Percentiles rank a stretch among this genome's conserved stretches.
These are phyloP conservation scores for Drosophila heteroneura DNA, from an alignment of 2,888 invertebrate genomes.

Conservation along the genomic window DNA sequence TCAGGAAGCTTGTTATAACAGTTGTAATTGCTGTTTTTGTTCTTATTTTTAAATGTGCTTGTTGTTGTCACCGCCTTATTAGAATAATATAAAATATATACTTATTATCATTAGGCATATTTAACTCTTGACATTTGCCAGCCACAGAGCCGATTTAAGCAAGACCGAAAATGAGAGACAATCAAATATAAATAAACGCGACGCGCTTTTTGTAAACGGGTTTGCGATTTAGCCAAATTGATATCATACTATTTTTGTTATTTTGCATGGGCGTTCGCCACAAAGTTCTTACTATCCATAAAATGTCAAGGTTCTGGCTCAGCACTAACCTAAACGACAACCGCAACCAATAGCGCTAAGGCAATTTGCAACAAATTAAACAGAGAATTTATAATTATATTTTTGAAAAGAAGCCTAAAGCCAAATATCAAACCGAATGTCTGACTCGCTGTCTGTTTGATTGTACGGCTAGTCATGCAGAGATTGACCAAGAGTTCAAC, in stretches of 20 bases:
- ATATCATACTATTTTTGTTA: slow-evolving; percentile 41
- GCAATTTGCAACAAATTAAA: slow-evolving; percentile 44
- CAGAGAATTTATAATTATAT: slow-evolving; percentile 53
- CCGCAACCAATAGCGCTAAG: slow-evolving; percentile 10
- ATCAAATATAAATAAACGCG: slow-evolving; percentile 22
- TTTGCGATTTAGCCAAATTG: slow-evolving; percentile 41
- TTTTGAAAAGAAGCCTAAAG: slow-evolving; percentile 48
- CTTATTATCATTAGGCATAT: slow-evolving; percentile 54
- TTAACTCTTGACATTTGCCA: slow-evolving; percentile 69
- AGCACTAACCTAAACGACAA: slow-evolving; percentile 5
- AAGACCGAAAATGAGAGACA: slow-evolving; percentile 31
- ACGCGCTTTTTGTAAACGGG: slow-evolving; percentile 45
- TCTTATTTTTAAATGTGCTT: slow-evolving; percentile 17
- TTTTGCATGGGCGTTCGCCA: slow-evolving; percentile 51
- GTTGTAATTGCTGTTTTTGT: slow-evolving; percentile 31
- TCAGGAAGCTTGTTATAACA: slow-evolving; percentile 41
- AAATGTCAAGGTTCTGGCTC: slow-evolving; percentile 66
- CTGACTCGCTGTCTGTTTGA: slow-evolving; percentile 33
- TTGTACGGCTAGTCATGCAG: slow-evolving; percentile 60
- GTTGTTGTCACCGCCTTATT: slow-evolving; percentile 39
- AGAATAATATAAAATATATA: slow-evolving; percentile 45
- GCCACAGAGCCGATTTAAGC: slow-evolving; percentile 16
- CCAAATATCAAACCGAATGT: slow-evolving; percentile 44
- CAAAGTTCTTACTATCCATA: slow-evolving; percentile 25
- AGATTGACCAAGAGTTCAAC: slow-evolving; percentile 59